Base-by-base conservation (phyloP, 1,140 invertebrate species). In the Spodoptera frugiperda region DNA sequence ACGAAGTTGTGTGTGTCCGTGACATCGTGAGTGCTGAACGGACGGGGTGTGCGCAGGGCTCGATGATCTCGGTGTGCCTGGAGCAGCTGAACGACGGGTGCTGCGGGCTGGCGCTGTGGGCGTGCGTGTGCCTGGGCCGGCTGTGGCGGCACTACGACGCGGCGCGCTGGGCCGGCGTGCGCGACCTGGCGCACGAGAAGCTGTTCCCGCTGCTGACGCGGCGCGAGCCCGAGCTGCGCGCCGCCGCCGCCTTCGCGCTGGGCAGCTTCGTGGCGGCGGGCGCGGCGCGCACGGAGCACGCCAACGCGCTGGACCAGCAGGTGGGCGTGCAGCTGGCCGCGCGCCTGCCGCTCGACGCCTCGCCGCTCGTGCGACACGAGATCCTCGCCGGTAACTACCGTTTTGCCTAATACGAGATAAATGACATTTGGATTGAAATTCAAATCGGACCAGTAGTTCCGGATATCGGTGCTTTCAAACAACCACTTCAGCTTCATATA, bases 171-270 rank as follows among this genome's bases (percentile, higher is more conserved):
- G 98, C 97, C 61, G 99, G 98, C 10, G 98, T 98, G 12, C 95
- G 99, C n/a, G 98, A 99, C 89, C 96, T 97, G 78, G 98, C 99
- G 8, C 98, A 99, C 94, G 99, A 99, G 91, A 99, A 99, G 94
- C 95, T 99, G 1, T 98, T 96, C 83, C 95, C 93, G 44, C 94
- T 99, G 59, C 94, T 99, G 9, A 71, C 98, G 99, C 94, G 94
- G 96, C 39, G 96, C 97, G 25, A 33, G 48, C 97, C 98, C 25
- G 98, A 99, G 95, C 98, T 97, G 89, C 85, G 71, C 44, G 71
- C 71, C 9, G 71, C 98, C 9, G 97, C 97, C 55, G 98, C 99
- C 10, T 99, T 97, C 94, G 98, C 98, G 8, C 95, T 99, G 75
- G 98, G 98, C 71, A 77, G 87, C 67, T 89, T 90, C 84, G 80